A percentile compares a stretch with the other conserved stretches of the same genome.
Conservation (phyloP, 1,140 invertebrate species). For the Drosophila erecta region DNA sequence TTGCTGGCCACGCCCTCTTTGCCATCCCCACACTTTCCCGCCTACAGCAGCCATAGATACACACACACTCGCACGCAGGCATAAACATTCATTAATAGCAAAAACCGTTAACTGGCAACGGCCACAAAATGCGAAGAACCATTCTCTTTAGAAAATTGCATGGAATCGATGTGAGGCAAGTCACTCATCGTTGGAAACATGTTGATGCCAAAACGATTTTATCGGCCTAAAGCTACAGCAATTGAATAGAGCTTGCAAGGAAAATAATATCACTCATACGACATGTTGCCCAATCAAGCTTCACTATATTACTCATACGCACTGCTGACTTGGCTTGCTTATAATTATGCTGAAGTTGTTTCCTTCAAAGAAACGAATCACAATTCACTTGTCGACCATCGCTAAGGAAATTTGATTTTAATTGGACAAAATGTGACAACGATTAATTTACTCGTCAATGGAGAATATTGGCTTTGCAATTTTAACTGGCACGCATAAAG, state of each 20-base stretch:
- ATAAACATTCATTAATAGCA: conserved; percentile 48
- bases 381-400: not conserved
- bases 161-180: not conserved
- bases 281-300: not conserved
- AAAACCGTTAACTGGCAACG: conserved; percentile 36
- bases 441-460: conserved; percentile 7
- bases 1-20: not conserved
- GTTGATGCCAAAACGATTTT: not conserved
- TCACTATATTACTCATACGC: conserved; percentile 8
- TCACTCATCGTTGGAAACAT: not conserved
- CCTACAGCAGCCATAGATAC: not conserved
- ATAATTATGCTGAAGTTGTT: no score
- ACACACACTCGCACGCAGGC: not conserved
- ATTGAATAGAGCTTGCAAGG: no score
- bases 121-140: conserved; percentile 39
- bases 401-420: not conserved
- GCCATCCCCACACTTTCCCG: not conserved
- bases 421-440: conserved; percentile 4
- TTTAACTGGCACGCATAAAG: not conserved
- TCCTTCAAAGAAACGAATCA: not conserved
- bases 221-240: no score
- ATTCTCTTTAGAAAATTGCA: not conserved
- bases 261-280: conserved; percentile 3
- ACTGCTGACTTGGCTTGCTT: not conserved
- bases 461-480: conserved; percentile 1